Base-by-base conservation (phyloP, 2,797 vertebrate species). In the Falco novaeseelandiae region DNA sequence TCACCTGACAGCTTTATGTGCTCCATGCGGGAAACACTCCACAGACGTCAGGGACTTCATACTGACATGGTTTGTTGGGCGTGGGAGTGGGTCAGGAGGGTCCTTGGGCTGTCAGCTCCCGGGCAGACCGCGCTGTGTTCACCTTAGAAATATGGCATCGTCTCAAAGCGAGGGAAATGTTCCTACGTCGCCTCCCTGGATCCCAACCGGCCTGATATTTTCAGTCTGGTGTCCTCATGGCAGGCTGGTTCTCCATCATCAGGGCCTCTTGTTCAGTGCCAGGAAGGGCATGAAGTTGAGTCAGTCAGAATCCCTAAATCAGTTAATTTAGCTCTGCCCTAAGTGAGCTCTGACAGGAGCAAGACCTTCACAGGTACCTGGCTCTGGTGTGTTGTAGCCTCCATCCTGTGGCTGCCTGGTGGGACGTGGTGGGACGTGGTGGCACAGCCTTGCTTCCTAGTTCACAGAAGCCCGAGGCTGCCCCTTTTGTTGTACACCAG, bases 401-500 rank as follows among this genome's bases (percentile, higher is more conserved):
- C 26, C 66, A 6, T 48, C 36, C 20, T 89, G 9, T 83, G 83
- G 38, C 14, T 59, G 52, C 54, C 36, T 77, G 44, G 34, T 32
- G 44, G 48, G 59, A 44, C 15, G 29, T 46, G 59, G 91, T 36
- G 36, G 36, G 36, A 69, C 58, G 42, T 49, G 29, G 27, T 90
- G 3, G 3, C 34, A 20, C 0, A 1, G 44, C 29, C 34, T 83
- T 65, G 12, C 58, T 82, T 81, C 55, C 8, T 66, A 12, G 81
- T 49, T 87, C 54, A 66, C 26, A 73, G 73, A 66, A 90, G 52
- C 36, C 71, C 32, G 54, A 38, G 13, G 23, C 85, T 94, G 48
- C n/a, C 51, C 90, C 55, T 96, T 93, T 84, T 72, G 71, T 70
- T 84, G n/a, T 74, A 87, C 91, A 90, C 73, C 71, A 94, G 94